Base-by-base conservation (phyloP, 2,797 vertebrate genomes). In the Sebastes alutus region DNA sequence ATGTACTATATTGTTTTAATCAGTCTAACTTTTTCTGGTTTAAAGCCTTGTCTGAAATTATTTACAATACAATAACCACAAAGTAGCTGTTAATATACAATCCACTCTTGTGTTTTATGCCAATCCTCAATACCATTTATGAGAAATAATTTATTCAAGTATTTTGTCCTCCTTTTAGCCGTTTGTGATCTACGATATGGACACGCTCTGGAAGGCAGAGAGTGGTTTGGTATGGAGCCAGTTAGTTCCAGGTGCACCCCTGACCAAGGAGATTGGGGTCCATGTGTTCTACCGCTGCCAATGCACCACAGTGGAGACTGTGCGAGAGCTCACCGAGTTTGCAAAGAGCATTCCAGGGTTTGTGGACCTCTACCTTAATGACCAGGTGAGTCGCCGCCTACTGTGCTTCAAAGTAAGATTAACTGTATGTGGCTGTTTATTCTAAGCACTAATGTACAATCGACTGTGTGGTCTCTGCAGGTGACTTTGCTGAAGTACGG, bases 251-350 rank as follows among this genome's bases (percentile, higher is more conserved):
- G 97, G 97, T 38, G 96, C 97, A 0, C 98, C 98, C 2, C 95
- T 97, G 71, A 98, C 97, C 94, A 99, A 98, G 94, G 98, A 99
- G 95, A 98, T 99, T 0, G 98, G 97, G 55, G 97, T 99, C 72
- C 98, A 99, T 1, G 98, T 99, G 54, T 99, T 99, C 94, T 99
- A 99, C 93, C 98, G 98, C 94, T 99, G 98, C 94, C 99, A 99
- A 94, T 99, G 97, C 94, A 99, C 98, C 80, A 97, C 98, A 0
- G 99, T 99, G 83, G 98, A 99, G 95, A 99, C 97, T 0, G 98
- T 99, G 87, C 96, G 97, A 30, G 99, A 99, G 93, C 97, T 99
- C 90, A 99, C 97, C 0, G 98, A 99, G 95, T 99, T 99, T n/a
- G 98, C 99, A 95, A 99, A 99, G 96, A 97, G 94, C 96, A 98